Percentiles rank a stretch among this genome's conserved stretches.
Conservation (phyloP, 2,113 vertebrate species). For the Salvelinus namaycush region DNA sequence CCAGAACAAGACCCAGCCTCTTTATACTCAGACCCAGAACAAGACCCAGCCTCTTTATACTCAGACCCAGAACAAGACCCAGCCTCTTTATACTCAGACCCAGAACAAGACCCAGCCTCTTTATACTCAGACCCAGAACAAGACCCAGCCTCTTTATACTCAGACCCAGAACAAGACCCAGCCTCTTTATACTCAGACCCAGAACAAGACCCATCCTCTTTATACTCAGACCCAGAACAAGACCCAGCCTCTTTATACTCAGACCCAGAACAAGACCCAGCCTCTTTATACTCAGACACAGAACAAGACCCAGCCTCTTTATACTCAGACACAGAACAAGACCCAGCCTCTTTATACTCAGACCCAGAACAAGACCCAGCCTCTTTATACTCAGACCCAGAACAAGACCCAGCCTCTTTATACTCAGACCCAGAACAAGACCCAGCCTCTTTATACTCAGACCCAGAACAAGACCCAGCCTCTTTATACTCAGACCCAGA, state of each 20-base stretch:
- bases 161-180: no score
- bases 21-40: no score
- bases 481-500: no score
- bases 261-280: slow-evolving; percentile 43
- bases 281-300: no score
- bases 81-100: not conserved
- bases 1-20: slow-evolving; percentile 32
- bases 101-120: no score
- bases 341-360: slow-evolving; percentile 20
- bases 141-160: slow-evolving; percentile 22
- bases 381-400: slow-evolving; percentile 27
- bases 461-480: slow-evolving; percentile 39
- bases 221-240: no score
- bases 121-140: slow-evolving; percentile 30
- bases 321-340: slow-evolving; percentile 30
- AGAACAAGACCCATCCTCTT: slow-evolving; percentile 26
- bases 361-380: no score
- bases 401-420: slow-evolving; percentile 21
- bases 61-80: slow-evolving; percentile 41
- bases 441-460: not conserved
- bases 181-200: slow-evolving; percentile 22
- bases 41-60: not conserved
- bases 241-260: not conserved
- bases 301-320: not conserved
- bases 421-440: no score